A percentile compares a stretch with the other conserved stretches of the same genome.
These are phyloP conservation scores for Poecile atricapillus DNA, from an alignment of 2,113 vertebrate species.

Conservation along the genomic window DNA sequence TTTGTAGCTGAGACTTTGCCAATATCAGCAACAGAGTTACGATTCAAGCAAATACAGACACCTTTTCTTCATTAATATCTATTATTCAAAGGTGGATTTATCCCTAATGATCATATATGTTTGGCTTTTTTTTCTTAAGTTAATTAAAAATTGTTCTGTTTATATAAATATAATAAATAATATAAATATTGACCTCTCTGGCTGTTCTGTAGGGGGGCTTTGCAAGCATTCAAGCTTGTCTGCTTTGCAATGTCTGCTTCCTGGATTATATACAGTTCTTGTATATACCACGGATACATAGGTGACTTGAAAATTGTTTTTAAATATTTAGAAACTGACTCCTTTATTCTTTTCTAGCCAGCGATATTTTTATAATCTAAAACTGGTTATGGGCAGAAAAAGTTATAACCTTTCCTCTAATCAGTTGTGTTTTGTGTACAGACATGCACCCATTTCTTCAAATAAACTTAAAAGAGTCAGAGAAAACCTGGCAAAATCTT, in stretches of 20 bases:
- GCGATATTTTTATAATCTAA: background rate
- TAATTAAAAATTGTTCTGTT: background rate
- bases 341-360: background rate
- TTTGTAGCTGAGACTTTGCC: background rate
- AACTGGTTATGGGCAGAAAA: background rate
- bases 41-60: background rate
- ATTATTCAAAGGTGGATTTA: background rate
- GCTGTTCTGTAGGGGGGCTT: background rate
- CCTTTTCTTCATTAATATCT: background rate
- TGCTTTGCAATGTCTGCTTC: background rate
- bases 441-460: background rate
- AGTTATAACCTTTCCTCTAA: constrained; percentile 1
- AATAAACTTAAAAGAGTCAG: background rate
- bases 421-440: background rate
- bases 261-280: background rate
- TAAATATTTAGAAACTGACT: background rate
- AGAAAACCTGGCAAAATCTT: constrained; percentile 35
- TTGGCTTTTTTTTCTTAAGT: background rate
- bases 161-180: too few species aligned
- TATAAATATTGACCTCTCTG: background rate
- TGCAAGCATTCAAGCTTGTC: background rate
- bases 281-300: background rate
- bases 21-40: background rate
- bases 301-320: background rate
- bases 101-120: background rate